These are phyloP conservation scores for Mystacornis crossleyi DNA, from an alignment of 2,113 vertebrate species.

Conservation along the genomic window DNA sequence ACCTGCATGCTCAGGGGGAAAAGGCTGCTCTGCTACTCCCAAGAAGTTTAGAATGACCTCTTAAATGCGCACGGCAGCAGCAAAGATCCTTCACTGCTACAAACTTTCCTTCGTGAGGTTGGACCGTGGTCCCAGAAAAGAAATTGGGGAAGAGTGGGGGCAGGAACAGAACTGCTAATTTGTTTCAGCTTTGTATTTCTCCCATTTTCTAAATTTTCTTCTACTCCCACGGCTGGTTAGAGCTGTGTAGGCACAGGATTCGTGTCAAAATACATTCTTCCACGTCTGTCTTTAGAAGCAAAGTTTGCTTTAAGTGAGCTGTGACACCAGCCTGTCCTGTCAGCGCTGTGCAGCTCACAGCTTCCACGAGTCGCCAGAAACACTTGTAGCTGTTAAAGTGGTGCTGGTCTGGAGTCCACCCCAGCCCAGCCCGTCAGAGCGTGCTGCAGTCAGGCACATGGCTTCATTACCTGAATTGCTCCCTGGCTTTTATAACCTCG, in stretches of 20 bases:
- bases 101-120: neutral
- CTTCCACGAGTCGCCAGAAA: neutral
- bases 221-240: neutral
- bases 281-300: neutral
- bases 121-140: neutral
- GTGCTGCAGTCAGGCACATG: neutral
- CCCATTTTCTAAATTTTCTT: neutral
- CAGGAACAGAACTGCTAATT: neutral
- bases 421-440: neutral
- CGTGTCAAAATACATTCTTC: neutral
- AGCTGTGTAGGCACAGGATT: neutral
- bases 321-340: neutral
- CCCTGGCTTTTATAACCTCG: slow-evolving; percentile 89
- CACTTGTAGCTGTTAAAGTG: neutral
- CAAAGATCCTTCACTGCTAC: neutral
- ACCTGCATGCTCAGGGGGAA: neutral
- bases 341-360: neutral
- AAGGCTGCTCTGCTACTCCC: neutral
- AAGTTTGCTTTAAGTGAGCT: neutral
- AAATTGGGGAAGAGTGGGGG: neutral
- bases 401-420: neutral
- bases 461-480: slow-evolving; percentile 81
- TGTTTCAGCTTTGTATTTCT: slow-evolving; percentile 19
- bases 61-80: neutral
- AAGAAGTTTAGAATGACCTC: neutral